Conservation (phyloP, 2,888 invertebrate genomes). For the Coronaproctus castanopsis region DNA sequence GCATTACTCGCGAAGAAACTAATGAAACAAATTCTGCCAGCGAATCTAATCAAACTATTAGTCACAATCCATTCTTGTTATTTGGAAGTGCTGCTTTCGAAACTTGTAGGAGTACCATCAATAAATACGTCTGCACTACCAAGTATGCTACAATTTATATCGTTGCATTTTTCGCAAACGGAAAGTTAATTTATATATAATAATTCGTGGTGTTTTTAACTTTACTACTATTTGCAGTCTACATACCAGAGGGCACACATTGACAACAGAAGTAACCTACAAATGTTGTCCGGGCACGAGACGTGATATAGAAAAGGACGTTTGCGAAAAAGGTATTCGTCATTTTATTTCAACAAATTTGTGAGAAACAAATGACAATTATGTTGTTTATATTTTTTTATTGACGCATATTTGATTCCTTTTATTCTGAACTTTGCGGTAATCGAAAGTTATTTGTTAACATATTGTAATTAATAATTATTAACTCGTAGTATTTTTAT, state of each 20-base stretch:
- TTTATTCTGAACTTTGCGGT: too few species aligned
- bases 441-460: too few species aligned
- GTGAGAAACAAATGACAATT: too few species aligned
- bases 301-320: slow-evolving; percentile 24
- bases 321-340: slow-evolving; percentile 22
- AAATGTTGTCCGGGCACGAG: slow-evolving; percentile 48
- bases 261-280: slow-evolving; percentile 38
- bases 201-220: too few species aligned
- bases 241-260: slow-evolving; percentile 30
- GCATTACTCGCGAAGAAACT: slow-evolving; percentile 34
- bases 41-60: neutral
- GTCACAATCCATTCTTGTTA: slow-evolving; percentile 23
- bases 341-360: slow-evolving; percentile 14
- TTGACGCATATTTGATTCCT: too few species aligned
- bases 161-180: too few species aligned
- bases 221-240: slow-evolving; percentile 2
- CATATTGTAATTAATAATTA: too few species aligned
- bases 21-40: neutral
- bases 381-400: too few species aligned
- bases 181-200: too few species aligned
- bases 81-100: slow-evolving; percentile 30
- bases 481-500: too few species aligned
- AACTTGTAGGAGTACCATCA: slow-evolving; percentile 30
- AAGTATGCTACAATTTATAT: too few species aligned
- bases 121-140: slow-evolving; percentile 33